Evolutionary conservation across 2,113 vertebrate genomes (phyloP).

Genomic region (Pangasianodon gigas): DNA sequence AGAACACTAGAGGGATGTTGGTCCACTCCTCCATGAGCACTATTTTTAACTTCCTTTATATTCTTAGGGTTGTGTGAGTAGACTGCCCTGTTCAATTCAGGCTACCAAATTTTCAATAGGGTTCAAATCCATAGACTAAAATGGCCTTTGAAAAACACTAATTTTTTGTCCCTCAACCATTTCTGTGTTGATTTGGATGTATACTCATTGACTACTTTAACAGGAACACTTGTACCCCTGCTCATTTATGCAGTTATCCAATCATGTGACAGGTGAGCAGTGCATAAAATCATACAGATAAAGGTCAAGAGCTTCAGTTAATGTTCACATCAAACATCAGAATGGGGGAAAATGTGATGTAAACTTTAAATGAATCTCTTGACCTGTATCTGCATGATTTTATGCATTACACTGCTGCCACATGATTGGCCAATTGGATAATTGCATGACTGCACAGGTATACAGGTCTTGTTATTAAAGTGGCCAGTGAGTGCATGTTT

Average conservation of each 20-base stretch:
- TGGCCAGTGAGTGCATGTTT: not conserved
- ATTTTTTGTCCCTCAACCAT: no score
- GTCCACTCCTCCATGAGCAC: not conserved
- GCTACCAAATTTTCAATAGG: no score
- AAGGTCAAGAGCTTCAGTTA: no score
- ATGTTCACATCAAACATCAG: not conserved
- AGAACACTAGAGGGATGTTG: not conserved
- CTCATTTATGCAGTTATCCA: no score
- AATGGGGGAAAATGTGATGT: not conserved
- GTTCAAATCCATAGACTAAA: no score
- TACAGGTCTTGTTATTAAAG: not conserved
- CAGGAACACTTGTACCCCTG: no score
- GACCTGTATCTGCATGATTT: not conserved
- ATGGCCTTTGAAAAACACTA: no score
- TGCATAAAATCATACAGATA: no score
- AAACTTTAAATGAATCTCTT: not conserved
- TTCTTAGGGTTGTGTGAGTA: not conserved
- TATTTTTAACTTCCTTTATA: not conserved
- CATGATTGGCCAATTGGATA: not conserved
- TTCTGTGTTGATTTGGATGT: no score
- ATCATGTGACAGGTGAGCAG: no score
- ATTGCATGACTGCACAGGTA: not conserved
- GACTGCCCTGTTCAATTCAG: not conserved
- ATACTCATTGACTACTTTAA: no score
- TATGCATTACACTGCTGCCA: no score